Base-by-base conservation (phyloP, 2,797 vertebrate species). In the Phoxinus dragarum region DNA sequence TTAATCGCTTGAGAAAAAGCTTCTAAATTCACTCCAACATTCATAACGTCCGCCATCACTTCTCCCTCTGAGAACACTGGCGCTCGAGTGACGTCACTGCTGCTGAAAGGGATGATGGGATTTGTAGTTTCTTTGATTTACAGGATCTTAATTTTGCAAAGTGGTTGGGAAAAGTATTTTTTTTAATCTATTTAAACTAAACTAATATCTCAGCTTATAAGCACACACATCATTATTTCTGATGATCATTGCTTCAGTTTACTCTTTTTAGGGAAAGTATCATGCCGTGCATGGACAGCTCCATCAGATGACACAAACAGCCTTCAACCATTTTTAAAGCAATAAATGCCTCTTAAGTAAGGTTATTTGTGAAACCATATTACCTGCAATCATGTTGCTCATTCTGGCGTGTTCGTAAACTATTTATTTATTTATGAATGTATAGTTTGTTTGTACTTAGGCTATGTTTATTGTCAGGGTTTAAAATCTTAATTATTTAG, bases 1-100 rank as follows among this genome's bases (percentile, higher is more conserved):
- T 92, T 96, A 69, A 99, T 99, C 3, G 98, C 98, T 87, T 98
- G 97, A 17, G 97, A 95, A 64, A 99, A 99, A 3, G 98, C 98
- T 91, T 99, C 98, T 91, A 99, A 93, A 87, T 99, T 98, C 86
- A 98, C 97, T 0, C 97, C 97, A 5, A 98, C 96, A 11, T 94
- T 97, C 88, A 98, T 90, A 82, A 93, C 94, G 19, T 98, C 98
- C 94, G 97, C 97, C 98, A 99, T 98, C 19, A 90, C 91, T 54
- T 21, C 66, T 61, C 19, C 40, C 40, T 14, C 4, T 0, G 64
- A 21, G 36, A 44, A n/a, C 1, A 6, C 75, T n/a, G 86, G 78
- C 89, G 77, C 79, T 1, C 6, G 5, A 5, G 11, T 82, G 54
- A 86, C 49, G 91, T 81, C 91, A 90, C 3, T 1, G 11, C 0